Conservation (phyloP, 2,113 vertebrate species). For the Xenopus borealis region DNA sequence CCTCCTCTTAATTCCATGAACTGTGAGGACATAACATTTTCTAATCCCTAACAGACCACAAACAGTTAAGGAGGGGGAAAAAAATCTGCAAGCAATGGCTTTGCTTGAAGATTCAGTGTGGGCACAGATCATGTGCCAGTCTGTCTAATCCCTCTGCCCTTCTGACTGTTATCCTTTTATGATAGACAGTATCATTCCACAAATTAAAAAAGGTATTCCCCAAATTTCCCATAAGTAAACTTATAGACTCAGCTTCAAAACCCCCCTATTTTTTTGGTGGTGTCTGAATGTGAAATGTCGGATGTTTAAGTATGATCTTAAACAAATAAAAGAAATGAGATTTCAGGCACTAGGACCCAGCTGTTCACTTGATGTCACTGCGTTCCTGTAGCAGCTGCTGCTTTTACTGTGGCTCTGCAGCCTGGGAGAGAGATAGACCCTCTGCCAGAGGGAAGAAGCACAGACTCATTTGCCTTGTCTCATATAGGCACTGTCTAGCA, state of each 20-base stretch:
- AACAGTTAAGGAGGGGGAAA: too few relatives aligned
- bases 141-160: neutral
- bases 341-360: constrained; percentile 32
- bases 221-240: too few relatives aligned
- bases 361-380: neutral
- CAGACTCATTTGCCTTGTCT: neutral
- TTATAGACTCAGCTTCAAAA: too few relatives aligned
- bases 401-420: constrained; percentile 12
- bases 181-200: neutral
- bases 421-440: constrained; percentile 9
- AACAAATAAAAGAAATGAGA: too few relatives aligned
- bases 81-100: too few relatives aligned
- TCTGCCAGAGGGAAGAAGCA: neutral
- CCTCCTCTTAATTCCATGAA: too few relatives aligned
- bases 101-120: too few relatives aligned
- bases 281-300: too few relatives aligned
- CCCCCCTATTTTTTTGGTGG: too few relatives aligned
- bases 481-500: neutral
- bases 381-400: constrained; percentile 31
- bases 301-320: too few relatives aligned
- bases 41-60: too few relatives aligned
- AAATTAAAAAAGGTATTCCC: neutral
- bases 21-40: too few relatives aligned
- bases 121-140: neutral
- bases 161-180: neutral